Evolutionary conservation across 2,888 invertebrate genomes (phyloP).

Genomic region (Agonopterix subpropinquella): DNA sequence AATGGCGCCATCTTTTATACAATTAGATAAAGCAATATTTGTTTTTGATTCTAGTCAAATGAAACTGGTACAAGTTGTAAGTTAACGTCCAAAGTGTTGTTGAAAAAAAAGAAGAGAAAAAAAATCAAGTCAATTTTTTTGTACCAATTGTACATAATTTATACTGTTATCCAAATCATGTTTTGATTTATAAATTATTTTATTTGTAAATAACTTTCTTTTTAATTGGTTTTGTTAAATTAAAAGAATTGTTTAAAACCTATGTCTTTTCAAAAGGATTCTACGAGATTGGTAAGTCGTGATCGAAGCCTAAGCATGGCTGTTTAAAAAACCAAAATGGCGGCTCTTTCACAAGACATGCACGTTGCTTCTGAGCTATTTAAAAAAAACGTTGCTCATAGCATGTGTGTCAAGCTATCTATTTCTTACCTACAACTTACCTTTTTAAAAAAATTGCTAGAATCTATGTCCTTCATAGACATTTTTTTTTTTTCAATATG

Average conservation of each 20-base stretch:
- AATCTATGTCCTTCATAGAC: too few species aligned
- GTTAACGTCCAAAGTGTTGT: neutral
- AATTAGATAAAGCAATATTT: too few species aligned
- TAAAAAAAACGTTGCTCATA: conserved; percentile 1
- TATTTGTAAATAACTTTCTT: conserved; percentile 17
- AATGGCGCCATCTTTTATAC: too few species aligned
- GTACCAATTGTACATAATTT: conserved; percentile 6
- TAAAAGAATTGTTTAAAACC: conserved; percentile 12
- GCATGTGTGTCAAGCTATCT: conserved; percentile 21
- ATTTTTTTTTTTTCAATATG: too few species aligned
- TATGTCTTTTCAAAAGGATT: conserved; percentile 63
- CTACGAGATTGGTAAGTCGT: conserved; percentile 67
- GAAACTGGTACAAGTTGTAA: neutral
- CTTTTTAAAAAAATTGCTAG: too few species aligned
- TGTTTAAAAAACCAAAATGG: conserved; percentile 14
- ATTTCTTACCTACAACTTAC: neutral
- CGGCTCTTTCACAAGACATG: conserved; percentile 13
- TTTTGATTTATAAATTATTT: conserved; percentile 10
- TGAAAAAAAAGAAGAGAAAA: neutral
- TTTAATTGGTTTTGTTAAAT: conserved; percentile 21
- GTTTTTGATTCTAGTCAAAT: neutral
- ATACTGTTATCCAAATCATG: conserved; percentile 10
- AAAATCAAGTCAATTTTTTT: neutral
- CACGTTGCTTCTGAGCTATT: conserved; percentile 3
- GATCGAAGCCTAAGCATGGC: conserved; percentile 27